A percentile compares a stretch with the other conserved stretches of the same genome.
Conservation (phyloP, 2,888 invertebrate species). For the Eilema griseolum region DNA sequence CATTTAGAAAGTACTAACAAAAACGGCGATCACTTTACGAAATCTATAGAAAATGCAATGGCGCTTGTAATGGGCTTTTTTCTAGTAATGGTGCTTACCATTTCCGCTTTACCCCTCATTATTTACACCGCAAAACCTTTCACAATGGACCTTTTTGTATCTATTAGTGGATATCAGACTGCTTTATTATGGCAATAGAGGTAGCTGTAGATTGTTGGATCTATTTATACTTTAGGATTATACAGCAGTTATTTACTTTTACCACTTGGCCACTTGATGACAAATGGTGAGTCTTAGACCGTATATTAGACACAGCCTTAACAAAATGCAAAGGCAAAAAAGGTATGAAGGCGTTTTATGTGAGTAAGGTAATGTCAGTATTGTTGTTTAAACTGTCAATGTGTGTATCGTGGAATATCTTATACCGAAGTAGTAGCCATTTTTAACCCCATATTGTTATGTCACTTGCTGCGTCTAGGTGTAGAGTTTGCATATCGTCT, state of each 20-base stretch:
- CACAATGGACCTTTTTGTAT: conserved; percentile 52
- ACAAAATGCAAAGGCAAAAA: too few species aligned
- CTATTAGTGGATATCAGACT: conserved; percentile 45
- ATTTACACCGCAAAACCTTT: conserved; percentile 60
- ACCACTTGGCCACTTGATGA: not conserved
- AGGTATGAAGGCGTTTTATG: too few species aligned
- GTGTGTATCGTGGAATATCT: too few species aligned
- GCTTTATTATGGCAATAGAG: conserved; percentile 38
- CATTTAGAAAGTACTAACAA: conserved; percentile 52
- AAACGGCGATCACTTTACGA: conserved; percentile 55
- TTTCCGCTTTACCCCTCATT: conserved; percentile 62
- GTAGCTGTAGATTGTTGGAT: not conserved
- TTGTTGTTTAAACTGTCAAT: too few species aligned
- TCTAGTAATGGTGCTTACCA: conserved; percentile 47
- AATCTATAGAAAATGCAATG: conserved; percentile 66
- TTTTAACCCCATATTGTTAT: too few species aligned
- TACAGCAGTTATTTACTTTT: not conserved
- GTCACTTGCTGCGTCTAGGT: too few species aligned
- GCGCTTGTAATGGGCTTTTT: conserved; percentile 33
- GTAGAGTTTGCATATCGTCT: too few species aligned
- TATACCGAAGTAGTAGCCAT: too few species aligned
- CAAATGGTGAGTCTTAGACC: too few species aligned
- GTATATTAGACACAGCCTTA: too few species aligned
- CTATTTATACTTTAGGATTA: not conserved
- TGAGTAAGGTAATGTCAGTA: too few species aligned